Percentiles rank a stretch among this genome's conserved stretches.
Evolutionary conservation across 2,797 vertebrate genomes (phyloP).

Genomic region (Babyrousa celebensis): DNA sequence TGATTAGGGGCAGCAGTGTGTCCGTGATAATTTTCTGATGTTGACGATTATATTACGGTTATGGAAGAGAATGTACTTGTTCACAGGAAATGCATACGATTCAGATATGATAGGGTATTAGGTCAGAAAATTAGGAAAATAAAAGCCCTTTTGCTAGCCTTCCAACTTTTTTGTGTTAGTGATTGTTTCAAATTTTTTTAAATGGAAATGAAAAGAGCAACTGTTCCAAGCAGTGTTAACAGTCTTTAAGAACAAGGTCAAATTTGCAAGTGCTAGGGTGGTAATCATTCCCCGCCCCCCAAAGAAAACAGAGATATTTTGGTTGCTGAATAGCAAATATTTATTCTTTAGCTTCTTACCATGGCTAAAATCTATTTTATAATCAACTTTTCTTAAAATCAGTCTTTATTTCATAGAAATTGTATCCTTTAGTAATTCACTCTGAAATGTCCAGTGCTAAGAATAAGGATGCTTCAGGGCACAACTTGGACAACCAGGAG

Average conservation of each 20-base stretch:
- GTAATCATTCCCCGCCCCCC: background rate
- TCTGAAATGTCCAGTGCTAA: conserved; percentile 38
- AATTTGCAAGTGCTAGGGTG: background rate
- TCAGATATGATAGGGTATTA: background rate
- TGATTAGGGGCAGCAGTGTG: background rate
- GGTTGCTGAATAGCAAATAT: conserved; percentile 52
- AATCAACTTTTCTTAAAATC: conserved; percentile 63
- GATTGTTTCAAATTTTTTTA: background rate
- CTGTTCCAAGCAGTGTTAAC: background rate
- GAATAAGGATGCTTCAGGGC: background rate
- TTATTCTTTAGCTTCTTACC: conserved; percentile 61
- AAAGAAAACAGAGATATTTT: conserved; percentile 61
- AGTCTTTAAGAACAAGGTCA: background rate
- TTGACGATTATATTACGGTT: background rate
- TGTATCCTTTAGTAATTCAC: conserved; percentile 62
- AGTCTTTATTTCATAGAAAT: conserved; percentile 85
- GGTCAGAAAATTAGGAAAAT: conserved; percentile 18
- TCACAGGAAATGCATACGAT: background rate
- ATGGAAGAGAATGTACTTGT: background rate
- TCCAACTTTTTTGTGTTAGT: background rate
- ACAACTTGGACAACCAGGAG: background rate
- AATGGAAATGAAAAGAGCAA: background rate
- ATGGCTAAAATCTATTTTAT: conserved; percentile 47
- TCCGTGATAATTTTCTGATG: background rate
- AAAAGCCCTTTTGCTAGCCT: background rate